Conservation (phyloP, 2,888 invertebrate species). For the Tubulanus polymorphus region DNA sequence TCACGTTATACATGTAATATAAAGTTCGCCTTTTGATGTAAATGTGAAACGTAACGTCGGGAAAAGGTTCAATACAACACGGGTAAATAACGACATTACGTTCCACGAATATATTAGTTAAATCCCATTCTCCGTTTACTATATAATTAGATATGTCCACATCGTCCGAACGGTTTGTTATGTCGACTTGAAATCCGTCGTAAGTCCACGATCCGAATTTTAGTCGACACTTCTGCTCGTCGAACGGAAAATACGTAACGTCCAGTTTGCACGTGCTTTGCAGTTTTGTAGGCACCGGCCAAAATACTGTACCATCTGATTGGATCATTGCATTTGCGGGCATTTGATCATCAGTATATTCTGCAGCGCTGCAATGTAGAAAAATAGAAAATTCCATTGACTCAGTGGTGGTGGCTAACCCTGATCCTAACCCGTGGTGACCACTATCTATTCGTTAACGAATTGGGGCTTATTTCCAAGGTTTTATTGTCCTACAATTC, state of each 20-base stretch:
- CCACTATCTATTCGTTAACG: too few species aligned
- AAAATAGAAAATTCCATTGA: too few species aligned
- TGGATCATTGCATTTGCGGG: conserved; percentile 59
- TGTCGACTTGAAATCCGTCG: conserved; percentile 54
- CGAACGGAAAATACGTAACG: conserved; percentile 60
- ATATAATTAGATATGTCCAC: conserved; percentile 57
- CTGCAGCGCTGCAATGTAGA: conserved; percentile 55
- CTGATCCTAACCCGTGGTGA: too few species aligned
- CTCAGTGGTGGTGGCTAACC: too few species aligned
- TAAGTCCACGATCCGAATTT: conserved; percentile 60
- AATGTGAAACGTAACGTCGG: conserved; percentile 54
- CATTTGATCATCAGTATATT: conserved; percentile 60
- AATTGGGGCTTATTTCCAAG: too few species aligned
- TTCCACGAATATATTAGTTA: conserved; percentile 34
- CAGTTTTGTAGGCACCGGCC: conserved; percentile 61
- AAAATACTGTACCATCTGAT: conserved; percentile 58
- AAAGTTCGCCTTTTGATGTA: conserved; percentile 57
- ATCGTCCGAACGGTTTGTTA: conserved; percentile 38
- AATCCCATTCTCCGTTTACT: conserved; percentile 48
- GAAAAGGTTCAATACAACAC: conserved; percentile 49
- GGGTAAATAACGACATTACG: conserved; percentile 45
- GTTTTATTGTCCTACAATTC: too few species aligned
- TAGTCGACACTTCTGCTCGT: conserved; percentile 57
- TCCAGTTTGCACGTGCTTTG: conserved; percentile 59
- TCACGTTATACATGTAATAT: conserved; percentile 58